A percentile compares a stretch with the other conserved stretches of the same genome.
These are phyloP conservation scores for Chymomyza procnemis DNA, from an alignment of 2,888 invertebrate species.

Conservation along the genomic window DNA sequence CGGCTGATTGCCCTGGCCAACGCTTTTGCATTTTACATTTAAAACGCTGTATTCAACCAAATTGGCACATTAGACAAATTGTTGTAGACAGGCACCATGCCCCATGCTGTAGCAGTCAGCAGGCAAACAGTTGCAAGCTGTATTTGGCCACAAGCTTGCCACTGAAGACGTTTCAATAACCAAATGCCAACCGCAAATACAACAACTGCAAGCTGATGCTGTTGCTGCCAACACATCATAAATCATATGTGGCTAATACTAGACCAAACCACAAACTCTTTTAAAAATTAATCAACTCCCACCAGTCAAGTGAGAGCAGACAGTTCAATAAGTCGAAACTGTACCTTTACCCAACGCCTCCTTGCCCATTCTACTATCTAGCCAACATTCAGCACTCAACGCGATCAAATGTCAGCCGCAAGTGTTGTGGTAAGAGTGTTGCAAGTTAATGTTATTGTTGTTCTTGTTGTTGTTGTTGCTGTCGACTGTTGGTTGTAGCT, in stretches of 20 bases:
- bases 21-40: background rate
- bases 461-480: too few relatives aligned
- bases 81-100: constrained; percentile 43
- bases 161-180: constrained; percentile 62
- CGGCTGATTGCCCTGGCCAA: constrained; percentile 17
- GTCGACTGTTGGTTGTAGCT: background rate
- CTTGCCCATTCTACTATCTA: background rate
- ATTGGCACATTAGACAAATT: constrained; percentile 74
- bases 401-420: constrained; percentile 63
- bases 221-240: constrained; percentile 17
- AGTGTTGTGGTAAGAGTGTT: constrained; percentile 9
- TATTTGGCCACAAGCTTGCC: background rate
- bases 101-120: background rate
- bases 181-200: constrained; percentile 28
- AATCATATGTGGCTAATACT: constrained; percentile 16
- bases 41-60: constrained; percentile 50
- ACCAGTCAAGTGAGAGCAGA: constrained; percentile 11
- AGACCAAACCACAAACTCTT: constrained; percentile 20
- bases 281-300: constrained; percentile 44
- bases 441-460: too few relatives aligned
- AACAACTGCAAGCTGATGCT: constrained; percentile 4
- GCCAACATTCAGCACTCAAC: constrained; percentile 44
- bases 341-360: background rate
- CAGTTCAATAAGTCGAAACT: background rate
- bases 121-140: background rate